A percentile compares a stretch with the other conserved stretches of the same genome.
Conservation (phyloP, 2,888 invertebrate genomes). For the Candidula unifasciata region DNA sequence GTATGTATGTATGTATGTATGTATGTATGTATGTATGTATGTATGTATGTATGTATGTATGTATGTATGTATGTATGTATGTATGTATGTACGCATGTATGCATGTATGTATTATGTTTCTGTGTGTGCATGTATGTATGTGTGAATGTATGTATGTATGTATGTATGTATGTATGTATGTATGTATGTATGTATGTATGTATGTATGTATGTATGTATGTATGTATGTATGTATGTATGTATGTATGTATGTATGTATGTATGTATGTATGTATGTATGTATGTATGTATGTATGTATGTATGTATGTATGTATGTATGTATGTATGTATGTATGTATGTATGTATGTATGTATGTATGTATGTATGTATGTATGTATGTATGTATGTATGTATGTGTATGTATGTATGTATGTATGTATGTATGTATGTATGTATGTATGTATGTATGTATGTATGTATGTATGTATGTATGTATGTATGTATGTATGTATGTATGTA, state of each 20-base stretch:
- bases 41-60: background rate
- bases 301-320: background rate
- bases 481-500: constrained; percentile 10
- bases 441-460: constrained; percentile 32
- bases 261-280: background rate
- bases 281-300: too few relatives aligned
- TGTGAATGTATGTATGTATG: background rate
- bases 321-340: background rate
- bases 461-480: constrained; percentile 30
- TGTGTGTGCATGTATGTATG: background rate
- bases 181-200: constrained; percentile 33
- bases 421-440: constrained; percentile 21
- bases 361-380: constrained; percentile 34
- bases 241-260: too few relatives aligned
- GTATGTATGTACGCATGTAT: constrained; percentile 26
- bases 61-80: background rate
- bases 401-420: background rate
- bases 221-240: background rate
- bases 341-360: constrained; percentile 26
- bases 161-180: constrained; percentile 26
- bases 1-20: background rate
- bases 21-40: background rate
- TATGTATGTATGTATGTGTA: background rate
- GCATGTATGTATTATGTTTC: constrained; percentile 19
- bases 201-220: constrained; percentile 26